These are phyloP conservation scores for Luscinia luscinia DNA, from an alignment of 2,797 vertebrate species.

Conservation along the genomic window DNA sequence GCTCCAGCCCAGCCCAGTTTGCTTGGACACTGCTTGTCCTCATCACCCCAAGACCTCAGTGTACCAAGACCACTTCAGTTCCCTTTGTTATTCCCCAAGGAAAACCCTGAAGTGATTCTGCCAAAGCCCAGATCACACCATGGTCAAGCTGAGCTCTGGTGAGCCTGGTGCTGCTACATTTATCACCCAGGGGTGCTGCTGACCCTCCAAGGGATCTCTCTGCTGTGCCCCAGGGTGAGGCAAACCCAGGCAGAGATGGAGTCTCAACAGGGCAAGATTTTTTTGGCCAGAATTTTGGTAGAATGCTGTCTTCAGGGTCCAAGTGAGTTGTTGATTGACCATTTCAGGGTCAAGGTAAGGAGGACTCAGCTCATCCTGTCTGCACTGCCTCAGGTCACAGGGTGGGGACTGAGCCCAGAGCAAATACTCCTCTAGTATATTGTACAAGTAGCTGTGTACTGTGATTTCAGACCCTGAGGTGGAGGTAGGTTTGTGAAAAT, in stretches of 20 bases:
- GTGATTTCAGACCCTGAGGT: neutral
- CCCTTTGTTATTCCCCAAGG: rapidly evolving
- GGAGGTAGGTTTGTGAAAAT: neutral
- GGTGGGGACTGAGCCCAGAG: rapidly evolving
- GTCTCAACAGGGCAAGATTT: rapidly evolving
- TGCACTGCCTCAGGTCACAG: rapidly evolving
- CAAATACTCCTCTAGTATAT: neutral
- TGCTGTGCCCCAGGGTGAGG: rapidly evolving
- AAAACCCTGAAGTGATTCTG: neutral
- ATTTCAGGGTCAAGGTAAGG: rapidly evolving
- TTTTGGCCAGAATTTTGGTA: neutral
- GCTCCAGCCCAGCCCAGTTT: neutral
- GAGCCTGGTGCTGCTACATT: neutral
- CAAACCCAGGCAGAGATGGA: neutral
- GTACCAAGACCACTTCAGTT: rapidly evolving
- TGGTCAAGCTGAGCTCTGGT: neutral
- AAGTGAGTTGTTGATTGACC: neutral
- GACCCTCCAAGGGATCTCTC: neutral
- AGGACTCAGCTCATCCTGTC: neutral
- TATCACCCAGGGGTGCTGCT: neutral
- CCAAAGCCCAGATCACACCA: neutral
- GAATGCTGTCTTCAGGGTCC: neutral
- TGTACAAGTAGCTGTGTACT: neutral
- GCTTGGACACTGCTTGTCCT: neutral
- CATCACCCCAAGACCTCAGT: rapidly evolving